These are phyloP conservation scores for Polypedilum vanderplanki DNA, from an alignment of 1,140 invertebrate species.

Conservation along the genomic window DNA sequence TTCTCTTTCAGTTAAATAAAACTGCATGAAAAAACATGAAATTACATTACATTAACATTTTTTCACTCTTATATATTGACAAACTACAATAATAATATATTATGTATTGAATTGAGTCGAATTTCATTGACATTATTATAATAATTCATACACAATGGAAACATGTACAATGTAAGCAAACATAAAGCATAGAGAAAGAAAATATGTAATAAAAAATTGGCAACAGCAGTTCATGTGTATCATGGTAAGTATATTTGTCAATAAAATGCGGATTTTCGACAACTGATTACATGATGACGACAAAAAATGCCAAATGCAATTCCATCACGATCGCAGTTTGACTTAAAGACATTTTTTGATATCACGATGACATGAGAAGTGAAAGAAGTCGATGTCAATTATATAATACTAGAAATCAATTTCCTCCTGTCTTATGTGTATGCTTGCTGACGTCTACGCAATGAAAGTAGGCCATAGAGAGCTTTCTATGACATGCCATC, in stretches of 20 bases:
- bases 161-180: neutral
- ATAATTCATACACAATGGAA: neutral
- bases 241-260: neutral
- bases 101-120: neutral
- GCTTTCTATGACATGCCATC: too few relatives aligned
- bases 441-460: too few relatives aligned
- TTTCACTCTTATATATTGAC: neutral
- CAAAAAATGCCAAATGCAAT: conserved; percentile 2
- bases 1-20: too few relatives aligned
- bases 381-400: too few relatives aligned
- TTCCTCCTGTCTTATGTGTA: too few relatives aligned
- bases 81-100: neutral
- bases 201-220: neutral
- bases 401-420: too few relatives aligned
- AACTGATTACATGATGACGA: neutral
- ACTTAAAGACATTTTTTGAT: too few relatives aligned
- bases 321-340: neutral
- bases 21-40: neutral
- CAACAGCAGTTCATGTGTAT: neutral
- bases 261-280: neutral
- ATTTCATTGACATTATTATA: neutral
- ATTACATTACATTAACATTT: neutral
- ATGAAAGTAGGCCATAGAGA: too few relatives aligned
- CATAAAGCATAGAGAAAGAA: neutral
- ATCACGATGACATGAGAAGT: too few relatives aligned